phyloP scores from a whole-genome alignment of 35 echinoderm and acorn worm genomes.

The Heliocidaris erythrogramma region DNA sequence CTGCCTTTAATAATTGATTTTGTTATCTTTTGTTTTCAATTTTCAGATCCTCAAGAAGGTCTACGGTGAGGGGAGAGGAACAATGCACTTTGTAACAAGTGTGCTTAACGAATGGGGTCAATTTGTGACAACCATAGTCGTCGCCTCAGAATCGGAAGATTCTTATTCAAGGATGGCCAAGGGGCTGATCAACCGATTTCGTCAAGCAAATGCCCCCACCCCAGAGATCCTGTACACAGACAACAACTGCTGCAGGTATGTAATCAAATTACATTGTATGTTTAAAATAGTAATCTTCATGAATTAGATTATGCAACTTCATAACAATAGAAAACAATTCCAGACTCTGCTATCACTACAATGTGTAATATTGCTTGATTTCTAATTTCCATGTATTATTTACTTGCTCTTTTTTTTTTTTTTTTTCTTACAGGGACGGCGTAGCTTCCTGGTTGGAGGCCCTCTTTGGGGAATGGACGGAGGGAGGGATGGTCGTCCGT shows the following conservation, averaged over 20 bases:
- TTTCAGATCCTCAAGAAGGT: constrained; percentile 65
- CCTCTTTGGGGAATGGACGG: constrained; percentile 49
- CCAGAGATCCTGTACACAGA: constrained; percentile 62
- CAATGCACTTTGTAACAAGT: constrained; percentile 62
- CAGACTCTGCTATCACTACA: too few species aligned
- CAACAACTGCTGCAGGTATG: constrained; percentile 72
- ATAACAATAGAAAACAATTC: too few species aligned
- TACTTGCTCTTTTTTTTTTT: not conserved
- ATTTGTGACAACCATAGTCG: constrained; percentile 63
- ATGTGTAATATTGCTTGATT: too few species aligned
- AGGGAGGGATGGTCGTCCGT: constrained; percentile 58
- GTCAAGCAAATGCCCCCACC: constrained; percentile 58
- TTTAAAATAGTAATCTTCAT: too few species aligned
- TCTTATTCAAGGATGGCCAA: constrained; percentile 48
- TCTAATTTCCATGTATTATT: too few species aligned
- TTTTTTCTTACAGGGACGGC: constrained; percentile 54
- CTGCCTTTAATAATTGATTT: too few species aligned
- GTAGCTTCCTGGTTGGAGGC: constrained; percentile 51
- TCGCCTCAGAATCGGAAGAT: constrained; percentile 57
- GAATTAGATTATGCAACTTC: too few species aligned
- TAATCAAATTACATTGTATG: not conserved
- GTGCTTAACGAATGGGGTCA: constrained; percentile 70
- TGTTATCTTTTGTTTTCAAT: constrained; percentile 15
- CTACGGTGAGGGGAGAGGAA: constrained; percentile 54
- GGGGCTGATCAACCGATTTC: constrained; percentile 52